Base-by-base conservation (phyloP, 2,113 vertebrate species). In the Columba livia region DNA sequence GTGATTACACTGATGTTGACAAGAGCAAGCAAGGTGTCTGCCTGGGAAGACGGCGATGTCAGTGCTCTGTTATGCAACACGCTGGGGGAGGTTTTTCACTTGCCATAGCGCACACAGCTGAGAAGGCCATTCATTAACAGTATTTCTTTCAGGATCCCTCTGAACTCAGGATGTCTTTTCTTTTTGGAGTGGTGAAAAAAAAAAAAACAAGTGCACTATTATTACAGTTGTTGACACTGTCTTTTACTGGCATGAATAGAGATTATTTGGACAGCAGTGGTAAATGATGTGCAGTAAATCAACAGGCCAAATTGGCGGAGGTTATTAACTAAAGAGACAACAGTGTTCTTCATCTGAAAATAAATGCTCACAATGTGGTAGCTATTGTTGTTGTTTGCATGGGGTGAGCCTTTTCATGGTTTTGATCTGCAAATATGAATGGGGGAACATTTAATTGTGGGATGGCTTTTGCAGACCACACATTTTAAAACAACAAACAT, bases 281-380 rank as follows among this genome's bases (percentile, higher is more conserved):
- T 25, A 91, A 94, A 90, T 95, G 83, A 90, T 84, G 89, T 62
- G 88, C 90, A 90, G 85, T 92, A 96, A 95, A 95, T 94, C 85
- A 93, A 90, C 79, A 94, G 88, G 88, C 89, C 88, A 95, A 95
- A 85, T 28, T 97, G 93, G 93, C 97, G 96, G 91, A 90, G 79
- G 56, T 84, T 87, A 73, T 86, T 67, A 88, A 86, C 65, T 82
- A 50, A 86, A 84, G 85, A 83, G 69, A 95, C 91, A 95, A 85
- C 61, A 90, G 80, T 11, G 74, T 23, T 95, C 93, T 96, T 94
- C 94, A 92, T 94, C 69, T 85, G 79, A 97, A 97, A 93, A 87
- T 96, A 87, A 95, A 96, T 44, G 80, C 0, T 0, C 77, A 70
- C 77, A 94, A 91, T 65, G 90, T 85, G 79, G 88, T 71, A 80